phyloP scores from a whole-genome alignment of 2,888 invertebrate species.

The Caenorhabditis uteleia region DNA sequence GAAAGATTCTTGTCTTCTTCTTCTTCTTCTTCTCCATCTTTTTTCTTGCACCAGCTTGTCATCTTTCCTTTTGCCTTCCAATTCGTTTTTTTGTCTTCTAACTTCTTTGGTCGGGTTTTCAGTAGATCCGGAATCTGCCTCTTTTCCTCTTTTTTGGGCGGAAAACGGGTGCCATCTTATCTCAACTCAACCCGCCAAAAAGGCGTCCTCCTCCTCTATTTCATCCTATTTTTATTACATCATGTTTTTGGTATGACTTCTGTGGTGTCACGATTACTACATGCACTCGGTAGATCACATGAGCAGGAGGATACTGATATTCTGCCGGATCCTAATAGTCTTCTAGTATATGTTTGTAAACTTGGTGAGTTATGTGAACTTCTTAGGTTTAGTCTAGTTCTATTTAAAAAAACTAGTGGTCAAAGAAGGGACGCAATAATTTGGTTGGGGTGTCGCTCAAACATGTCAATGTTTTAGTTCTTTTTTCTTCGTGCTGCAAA shows the following conservation, averaged over 20 bases:
- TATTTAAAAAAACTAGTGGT: too few species aligned
- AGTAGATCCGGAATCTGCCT: too few species aligned
- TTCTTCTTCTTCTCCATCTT: too few species aligned
- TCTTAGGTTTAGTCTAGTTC: not conserved
- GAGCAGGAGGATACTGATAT: conserved; percentile 41
- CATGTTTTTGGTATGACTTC: conserved; percentile 45
- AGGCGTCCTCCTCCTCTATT: conserved; percentile 4
- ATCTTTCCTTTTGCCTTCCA: too few species aligned
- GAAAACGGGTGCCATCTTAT: not conserved
- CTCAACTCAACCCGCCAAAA: not conserved
- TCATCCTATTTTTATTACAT: conserved; percentile 2
- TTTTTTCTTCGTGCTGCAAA: conserved; percentile 9
- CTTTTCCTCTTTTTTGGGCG: not conserved
- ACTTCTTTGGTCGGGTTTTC: too few species aligned
- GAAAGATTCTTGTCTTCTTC: too few species aligned
- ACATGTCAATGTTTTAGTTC: conserved; percentile 10
- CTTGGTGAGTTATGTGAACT: conserved; percentile 33
- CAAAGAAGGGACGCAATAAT: too few species aligned
- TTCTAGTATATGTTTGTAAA: conserved; percentile 50
- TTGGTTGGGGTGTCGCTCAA: too few species aligned
- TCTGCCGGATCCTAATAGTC: conserved; percentile 47
- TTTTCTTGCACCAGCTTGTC: too few species aligned
- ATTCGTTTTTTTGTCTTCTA: too few species aligned
- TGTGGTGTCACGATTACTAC: conserved; percentile 54
- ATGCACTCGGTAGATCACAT: conserved; percentile 43